A percentile compares a stretch with the other conserved stretches of the same genome.
These are phyloP conservation scores for Chironomus riparius DNA, from an alignment of 2,888 invertebrate genomes.

Conservation along the genomic window DNA sequence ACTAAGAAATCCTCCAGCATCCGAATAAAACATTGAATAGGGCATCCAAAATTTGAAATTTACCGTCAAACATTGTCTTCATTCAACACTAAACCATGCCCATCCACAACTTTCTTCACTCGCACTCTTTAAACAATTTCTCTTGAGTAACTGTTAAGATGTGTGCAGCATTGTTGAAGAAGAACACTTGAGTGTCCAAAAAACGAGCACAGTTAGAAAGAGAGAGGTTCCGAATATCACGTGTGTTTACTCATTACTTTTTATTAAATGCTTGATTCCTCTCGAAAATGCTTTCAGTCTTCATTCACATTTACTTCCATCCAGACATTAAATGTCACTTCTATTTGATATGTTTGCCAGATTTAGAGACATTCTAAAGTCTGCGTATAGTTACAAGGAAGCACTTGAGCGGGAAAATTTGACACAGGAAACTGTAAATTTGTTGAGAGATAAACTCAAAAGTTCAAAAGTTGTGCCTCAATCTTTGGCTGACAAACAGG, in stretches of 20 bases:
- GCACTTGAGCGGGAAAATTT: constrained; percentile 5
- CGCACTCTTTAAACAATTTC: no score
- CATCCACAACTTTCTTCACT: no score
- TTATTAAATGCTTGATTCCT: neutral
- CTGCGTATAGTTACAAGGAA: constrained; percentile 7
- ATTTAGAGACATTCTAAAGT: constrained; percentile 3
- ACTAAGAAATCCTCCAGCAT: no score
- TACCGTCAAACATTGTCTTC: no score
- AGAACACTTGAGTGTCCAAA: neutral
- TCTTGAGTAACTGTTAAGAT: no score
- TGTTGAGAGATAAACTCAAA: neutral
- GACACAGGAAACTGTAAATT: neutral
- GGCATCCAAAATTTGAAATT: no score
- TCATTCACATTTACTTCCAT: neutral
- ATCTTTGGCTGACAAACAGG: neutral
- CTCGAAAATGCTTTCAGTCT: neutral
- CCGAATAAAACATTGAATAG: no score
- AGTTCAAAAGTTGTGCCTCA: neutral
- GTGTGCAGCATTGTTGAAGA: no score
- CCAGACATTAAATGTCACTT: neutral
- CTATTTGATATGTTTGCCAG: neutral
- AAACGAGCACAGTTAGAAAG: neutral
- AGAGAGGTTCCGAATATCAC: neutral
- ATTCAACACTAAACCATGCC: no score
- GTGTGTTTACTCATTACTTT: neutral